Base-by-base conservation (phyloP, 2,888 invertebrate species). In the Drosophila algonquin region DNA sequence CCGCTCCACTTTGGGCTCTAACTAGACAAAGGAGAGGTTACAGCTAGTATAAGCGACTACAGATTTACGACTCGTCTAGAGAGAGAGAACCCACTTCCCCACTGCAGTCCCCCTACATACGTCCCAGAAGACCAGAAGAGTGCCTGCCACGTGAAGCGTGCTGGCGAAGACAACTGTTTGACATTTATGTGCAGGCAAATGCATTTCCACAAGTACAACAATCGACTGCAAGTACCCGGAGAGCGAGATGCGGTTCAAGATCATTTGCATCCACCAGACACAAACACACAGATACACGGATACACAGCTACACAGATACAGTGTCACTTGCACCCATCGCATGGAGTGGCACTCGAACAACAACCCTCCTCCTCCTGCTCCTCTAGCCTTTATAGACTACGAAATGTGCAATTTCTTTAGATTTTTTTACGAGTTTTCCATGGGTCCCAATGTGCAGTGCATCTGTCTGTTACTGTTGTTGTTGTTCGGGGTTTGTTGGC, bases 391-490 rank as follows among this genome's bases (percentile, higher is more conserved):
- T 81, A 89, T 83, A 79, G 79, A 86, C 88, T 84, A 71, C 81
- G 78, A 80, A 89, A 87, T 82, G 90, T 89, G 86, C 86, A 86
- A 90, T 87, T 84, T 89, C 74, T 72, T 73, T 47, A 51, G 61
- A 71, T 57, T 69, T 86, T 86, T 84, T 86, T 79, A 80, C 72
- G 79, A 84, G 73, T 89, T 77, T 82, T 76, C 84, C 81, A 83
- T 73, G 63, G 83, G 62, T 88, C 64, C 78, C 81, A 64, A 89
- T 88, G 77, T 88, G 81, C 76, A 65, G 63, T 79, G 83, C 86
- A 85, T 88, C 78, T 85, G 88, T 75, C 69, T 67, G 6, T 21
- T 18, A 1, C 21, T 21, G 21, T 21, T 21, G 21, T 6, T 40
- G 40, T 14, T 40, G 12, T 5, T n/a, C 54, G 40, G n/a, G 44